Conservation (phyloP, 2,113 vertebrate genomes). For the Oceanites oceanicus region DNA sequence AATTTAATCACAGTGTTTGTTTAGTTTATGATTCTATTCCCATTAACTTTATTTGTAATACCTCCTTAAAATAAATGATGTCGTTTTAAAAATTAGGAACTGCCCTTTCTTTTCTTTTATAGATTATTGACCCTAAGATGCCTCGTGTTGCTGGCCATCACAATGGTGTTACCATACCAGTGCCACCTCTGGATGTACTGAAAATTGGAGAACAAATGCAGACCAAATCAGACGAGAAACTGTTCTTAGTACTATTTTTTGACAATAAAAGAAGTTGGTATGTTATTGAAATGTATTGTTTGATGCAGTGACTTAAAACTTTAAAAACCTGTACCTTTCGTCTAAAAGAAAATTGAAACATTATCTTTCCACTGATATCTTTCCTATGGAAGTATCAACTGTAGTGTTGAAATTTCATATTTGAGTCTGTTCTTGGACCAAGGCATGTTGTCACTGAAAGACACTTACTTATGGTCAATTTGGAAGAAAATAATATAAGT, state of each 20-base stretch:
- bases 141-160: constrained; percentile 94
- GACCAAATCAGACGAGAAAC: constrained; percentile 93
- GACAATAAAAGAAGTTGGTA: constrained; percentile 99
- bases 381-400: background rate
- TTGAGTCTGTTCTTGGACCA: background rate
- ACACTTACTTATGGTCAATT: background rate
- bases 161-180: constrained; percentile 95
- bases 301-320: background rate
- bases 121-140: constrained; percentile 99
- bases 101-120: background rate
- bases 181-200: constrained; percentile 92
- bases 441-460: background rate
- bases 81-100: background rate
- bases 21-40: background rate
- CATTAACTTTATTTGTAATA: background rate
- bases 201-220: constrained; percentile 97
- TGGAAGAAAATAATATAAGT: background rate
- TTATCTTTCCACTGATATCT: background rate
- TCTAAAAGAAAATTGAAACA: background rate
- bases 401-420: background rate
- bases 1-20: background rate
- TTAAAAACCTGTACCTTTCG: background rate
- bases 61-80: background rate
- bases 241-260: constrained; percentile 96
- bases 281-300: constrained; percentile 39